A percentile compares a stretch with the other conserved stretches of the same genome.
Conservation (phyloP, 2,797 vertebrate species). For the Myotis vivesi region DNA sequence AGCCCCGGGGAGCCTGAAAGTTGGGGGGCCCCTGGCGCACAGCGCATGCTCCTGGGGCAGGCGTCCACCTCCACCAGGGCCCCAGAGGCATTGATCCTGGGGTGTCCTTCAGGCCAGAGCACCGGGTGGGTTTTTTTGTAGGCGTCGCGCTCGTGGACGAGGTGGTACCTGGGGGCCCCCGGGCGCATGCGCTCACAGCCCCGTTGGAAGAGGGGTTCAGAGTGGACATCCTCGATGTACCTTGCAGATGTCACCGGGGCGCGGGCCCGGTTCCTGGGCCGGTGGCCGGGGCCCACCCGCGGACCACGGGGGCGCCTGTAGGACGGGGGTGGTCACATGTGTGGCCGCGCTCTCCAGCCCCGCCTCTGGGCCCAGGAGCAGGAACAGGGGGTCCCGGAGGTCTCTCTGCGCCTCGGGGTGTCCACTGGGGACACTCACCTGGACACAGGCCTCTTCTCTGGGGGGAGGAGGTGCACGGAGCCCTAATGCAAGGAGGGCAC, state of each 20-base stretch:
- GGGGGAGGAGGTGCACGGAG: background rate
- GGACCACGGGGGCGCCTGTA: constrained; percentile 84
- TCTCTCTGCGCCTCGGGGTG: rapidly evolving
- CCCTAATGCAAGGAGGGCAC: rapidly evolving
- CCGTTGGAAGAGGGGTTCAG: constrained; percentile 91
- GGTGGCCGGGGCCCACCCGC: constrained; percentile 82
- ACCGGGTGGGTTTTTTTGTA: constrained; percentile 86
- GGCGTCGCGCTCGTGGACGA: constrained; percentile 90
- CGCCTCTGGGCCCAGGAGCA: rapidly evolving
- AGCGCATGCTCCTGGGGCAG: constrained; percentile 86
- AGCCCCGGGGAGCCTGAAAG: constrained; percentile 85
- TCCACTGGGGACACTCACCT: no score
- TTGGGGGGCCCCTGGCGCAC: constrained; percentile 76
- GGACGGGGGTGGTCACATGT: background rate
- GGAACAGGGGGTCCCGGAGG: no score
- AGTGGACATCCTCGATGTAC: constrained; percentile 83
- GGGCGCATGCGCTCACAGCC: constrained; percentile 81
- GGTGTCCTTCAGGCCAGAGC: constrained; percentile 88
- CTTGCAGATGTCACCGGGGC: constrained; percentile 79
- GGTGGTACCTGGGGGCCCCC: constrained; percentile 86
- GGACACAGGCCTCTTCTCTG: no score
- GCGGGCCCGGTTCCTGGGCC: constrained; percentile 85
- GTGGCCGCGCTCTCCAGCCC: no score
- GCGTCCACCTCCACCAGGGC: constrained; percentile 89
- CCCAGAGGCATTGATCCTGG: constrained; percentile 84